phyloP scores from a whole-genome alignment of 2,797 vertebrate species.

The Antennarius maculatus region DNA sequence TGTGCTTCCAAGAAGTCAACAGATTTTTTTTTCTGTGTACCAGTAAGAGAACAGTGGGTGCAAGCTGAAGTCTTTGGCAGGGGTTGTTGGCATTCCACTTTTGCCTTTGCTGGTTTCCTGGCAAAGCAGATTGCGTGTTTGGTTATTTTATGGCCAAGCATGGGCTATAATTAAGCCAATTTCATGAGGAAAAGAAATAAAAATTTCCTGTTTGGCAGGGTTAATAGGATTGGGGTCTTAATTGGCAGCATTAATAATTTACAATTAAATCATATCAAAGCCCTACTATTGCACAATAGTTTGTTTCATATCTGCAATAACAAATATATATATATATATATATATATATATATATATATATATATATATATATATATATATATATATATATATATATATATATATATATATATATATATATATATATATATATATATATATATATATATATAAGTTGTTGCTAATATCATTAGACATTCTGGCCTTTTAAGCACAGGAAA shows the following conservation, averaged over 20 bases:
- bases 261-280: constrained; percentile 39
- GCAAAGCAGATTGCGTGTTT: constrained; percentile 57
- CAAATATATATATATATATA: background rate
- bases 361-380: no score
- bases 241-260: constrained; percentile 45
- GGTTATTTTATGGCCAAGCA: constrained; percentile 69
- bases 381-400: no score
- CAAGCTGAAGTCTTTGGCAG: constrained; percentile 66
- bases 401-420: no score
- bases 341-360: no score
- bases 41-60: constrained; percentile 62
- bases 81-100: constrained; percentile 58
- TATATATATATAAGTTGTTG: no score
- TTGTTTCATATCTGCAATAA: constrained; percentile 7
- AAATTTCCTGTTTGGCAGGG: constrained; percentile 53
- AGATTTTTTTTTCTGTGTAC: constrained; percentile 37
- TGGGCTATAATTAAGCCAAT: constrained; percentile 59
- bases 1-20: constrained; percentile 46
- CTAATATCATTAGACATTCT: constrained; percentile 9
- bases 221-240: constrained; percentile 48
- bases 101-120: constrained; percentile 65
- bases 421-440: no score
- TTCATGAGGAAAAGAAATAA: constrained; percentile 46
- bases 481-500: constrained; percentile 20
- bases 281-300: constrained; percentile 14